Percentiles rank a stretch among this genome's conserved stretches.
These are phyloP conservation scores for Ophion ventricosus DNA, from an alignment of 2,888 invertebrate genomes.

Conservation along the genomic window DNA sequence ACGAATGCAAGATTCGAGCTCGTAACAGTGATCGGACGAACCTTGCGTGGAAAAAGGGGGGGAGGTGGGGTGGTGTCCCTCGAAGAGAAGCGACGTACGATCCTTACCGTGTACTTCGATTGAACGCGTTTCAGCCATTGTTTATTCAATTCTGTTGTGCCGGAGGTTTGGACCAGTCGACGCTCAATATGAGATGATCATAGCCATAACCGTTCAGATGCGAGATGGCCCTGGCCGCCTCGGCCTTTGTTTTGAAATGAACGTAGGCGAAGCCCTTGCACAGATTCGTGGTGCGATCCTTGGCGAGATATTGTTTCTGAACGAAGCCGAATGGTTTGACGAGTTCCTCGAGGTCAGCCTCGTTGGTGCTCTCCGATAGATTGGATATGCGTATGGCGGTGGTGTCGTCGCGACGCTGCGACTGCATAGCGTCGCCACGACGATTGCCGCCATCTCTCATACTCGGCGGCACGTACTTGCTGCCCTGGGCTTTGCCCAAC, in stretches of 20 bases:
- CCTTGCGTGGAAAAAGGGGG: too few species aligned
- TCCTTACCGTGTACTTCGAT: background rate
- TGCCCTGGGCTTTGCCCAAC: conserved; percentile 82
- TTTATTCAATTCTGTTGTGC: conserved; percentile 75
- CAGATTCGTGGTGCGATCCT: conserved; percentile 94
- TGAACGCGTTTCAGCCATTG: background rate
- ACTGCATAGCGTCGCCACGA: conserved; percentile 88
- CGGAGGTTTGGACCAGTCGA: conserved; percentile 99
- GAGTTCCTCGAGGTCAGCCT: conserved; percentile 97
- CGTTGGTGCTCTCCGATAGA: conserved; percentile 97
- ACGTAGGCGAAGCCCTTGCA: conserved; percentile 99
- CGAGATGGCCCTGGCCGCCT: conserved; percentile 96
- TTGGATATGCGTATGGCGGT: conserved; percentile 99
- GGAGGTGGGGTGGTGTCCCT: too few species aligned
- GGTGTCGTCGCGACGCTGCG: conserved; percentile 90
- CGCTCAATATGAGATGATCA: conserved; percentile 98
- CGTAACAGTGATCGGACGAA: too few species aligned
- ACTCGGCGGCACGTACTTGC: conserved; percentile 95
- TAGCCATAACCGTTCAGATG: conserved; percentile 96
- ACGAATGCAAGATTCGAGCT: too few species aligned
- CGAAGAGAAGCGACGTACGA: background rate
- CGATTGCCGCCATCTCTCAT: conserved; percentile 93
- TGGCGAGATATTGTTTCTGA: conserved; percentile 97
- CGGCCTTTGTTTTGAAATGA: conserved; percentile 95
- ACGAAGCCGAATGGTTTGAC: conserved; percentile 97